Percentiles rank a stretch among this genome's conserved stretches.
phyloP scores from a whole-genome alignment of 37 sponge, comb jelly and placozoan genomes.

The Crambe crambe region DNA sequence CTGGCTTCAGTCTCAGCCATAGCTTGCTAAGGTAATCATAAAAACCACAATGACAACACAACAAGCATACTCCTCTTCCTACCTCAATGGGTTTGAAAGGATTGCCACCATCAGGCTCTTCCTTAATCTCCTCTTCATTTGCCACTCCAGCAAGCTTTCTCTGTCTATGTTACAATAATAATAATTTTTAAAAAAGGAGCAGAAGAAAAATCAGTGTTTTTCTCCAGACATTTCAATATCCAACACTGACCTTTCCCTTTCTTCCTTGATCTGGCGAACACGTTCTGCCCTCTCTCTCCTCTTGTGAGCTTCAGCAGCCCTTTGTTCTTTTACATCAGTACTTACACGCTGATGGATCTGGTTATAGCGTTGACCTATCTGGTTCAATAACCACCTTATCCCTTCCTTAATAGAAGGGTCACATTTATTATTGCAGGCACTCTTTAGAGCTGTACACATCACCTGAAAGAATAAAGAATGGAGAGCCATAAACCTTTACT shows the following conservation, averaged over 20 bases:
- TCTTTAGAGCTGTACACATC: constrained; percentile 46
- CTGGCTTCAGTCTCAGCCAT: constrained; percentile 7
- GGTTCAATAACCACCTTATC: constrained; percentile 40
- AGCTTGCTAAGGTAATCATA: neutral
- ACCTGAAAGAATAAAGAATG: constrained; percentile 10
- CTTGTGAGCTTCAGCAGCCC: constrained; percentile 40
- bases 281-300: constrained; percentile 57
- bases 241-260: constrained; percentile 50
- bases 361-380: constrained; percentile 17
- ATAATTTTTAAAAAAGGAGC: neutral
- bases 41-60: neutral
- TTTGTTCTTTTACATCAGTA: constrained; percentile 22
- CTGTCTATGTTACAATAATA: neutral
- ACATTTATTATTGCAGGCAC: constrained; percentile 1
- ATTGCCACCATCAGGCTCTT: constrained; percentile 1
- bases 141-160: neutral
- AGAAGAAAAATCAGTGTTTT: neutral
- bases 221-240: neutral
- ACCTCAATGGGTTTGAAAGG: constrained; percentile 50
- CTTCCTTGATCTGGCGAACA: constrained; percentile 62
- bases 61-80: neutral
- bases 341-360: constrained; percentile 28
- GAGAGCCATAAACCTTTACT: too few species aligned
- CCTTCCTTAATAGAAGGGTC: constrained; percentile 36
- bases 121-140: neutral